Evolutionary conservation across 2,888 invertebrate species (phyloP).

Genomic region (Cosmorhoe ocellata): DNA sequence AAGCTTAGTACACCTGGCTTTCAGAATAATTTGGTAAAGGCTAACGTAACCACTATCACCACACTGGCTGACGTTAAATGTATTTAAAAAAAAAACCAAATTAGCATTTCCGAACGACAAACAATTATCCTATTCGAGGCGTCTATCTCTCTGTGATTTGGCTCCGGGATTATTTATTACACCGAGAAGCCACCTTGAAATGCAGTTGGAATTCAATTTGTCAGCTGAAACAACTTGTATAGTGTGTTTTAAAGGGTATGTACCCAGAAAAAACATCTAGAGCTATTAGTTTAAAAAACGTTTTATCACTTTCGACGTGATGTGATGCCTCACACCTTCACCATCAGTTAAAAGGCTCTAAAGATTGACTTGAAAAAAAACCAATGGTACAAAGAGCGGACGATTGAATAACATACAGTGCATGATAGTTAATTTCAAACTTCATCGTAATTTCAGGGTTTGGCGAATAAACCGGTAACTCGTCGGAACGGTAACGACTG

Average conservation of each 20-base stretch:
- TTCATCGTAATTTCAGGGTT: background rate
- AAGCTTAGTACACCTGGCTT: background rate
- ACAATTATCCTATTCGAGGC: constrained; percentile 35
- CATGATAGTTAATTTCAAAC: background rate
- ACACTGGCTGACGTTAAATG: too few relatives aligned
- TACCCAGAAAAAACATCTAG: too few relatives aligned
- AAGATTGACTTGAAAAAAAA: too few relatives aligned
- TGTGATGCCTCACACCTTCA: too few relatives aligned
- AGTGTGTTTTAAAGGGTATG: background rate
- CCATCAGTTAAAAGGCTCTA: too few relatives aligned
- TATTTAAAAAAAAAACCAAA: too few relatives aligned
- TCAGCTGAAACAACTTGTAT: background rate
- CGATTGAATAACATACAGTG: too few relatives aligned
- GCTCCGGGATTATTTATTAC: constrained; percentile 33
- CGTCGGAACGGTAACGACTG: constrained; percentile 51
- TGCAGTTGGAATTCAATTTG: background rate
- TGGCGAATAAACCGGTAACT: constrained; percentile 12
- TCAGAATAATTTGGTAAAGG: too few relatives aligned
- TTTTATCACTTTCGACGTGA: too few relatives aligned
- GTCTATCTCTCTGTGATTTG: constrained; percentile 51
- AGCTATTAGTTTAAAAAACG: too few relatives aligned
- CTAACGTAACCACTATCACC: background rate
- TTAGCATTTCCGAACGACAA: constrained; percentile 41
- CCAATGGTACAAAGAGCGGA: too few relatives aligned
- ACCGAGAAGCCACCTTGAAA: background rate